phyloP scores from a whole-genome alignment of 2,113 vertebrate species.

The Corythaeola cristata region DNA sequence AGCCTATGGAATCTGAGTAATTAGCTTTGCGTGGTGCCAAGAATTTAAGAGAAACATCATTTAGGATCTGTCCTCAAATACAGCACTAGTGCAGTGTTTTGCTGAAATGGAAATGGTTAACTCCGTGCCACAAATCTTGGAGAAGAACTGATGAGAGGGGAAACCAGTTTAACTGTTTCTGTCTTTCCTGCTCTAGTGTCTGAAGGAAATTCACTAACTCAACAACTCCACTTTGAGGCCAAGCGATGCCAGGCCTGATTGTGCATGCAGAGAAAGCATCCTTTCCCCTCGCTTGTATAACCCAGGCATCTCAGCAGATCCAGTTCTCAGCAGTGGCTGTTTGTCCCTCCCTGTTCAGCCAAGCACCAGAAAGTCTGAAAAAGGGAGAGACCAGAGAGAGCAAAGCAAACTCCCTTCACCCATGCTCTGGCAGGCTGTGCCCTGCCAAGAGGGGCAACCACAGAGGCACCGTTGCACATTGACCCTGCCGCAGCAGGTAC shows the following conservation, averaged over 20 bases:
- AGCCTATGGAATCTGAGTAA: neutral
- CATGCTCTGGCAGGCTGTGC: neutral
- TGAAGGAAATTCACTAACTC: constrained; percentile 57
- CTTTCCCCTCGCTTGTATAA: neutral
- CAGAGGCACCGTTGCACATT: accelerated
- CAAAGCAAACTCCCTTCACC: neutral
- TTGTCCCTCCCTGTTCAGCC: neutral
- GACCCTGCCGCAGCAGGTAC: neutral
- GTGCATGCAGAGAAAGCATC: neutral
- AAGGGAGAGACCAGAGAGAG: neutral
- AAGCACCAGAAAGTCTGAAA: neutral
- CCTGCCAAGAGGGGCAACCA: neutral
- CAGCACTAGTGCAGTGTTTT: neutral
- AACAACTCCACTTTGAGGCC: constrained; percentile 58
- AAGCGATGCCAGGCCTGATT: neutral
- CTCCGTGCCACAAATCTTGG: neutral
- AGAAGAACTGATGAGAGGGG: neutral
- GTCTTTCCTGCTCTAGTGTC: neutral
- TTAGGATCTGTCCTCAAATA: neutral
- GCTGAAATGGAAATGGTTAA: neutral
- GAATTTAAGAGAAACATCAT: neutral
- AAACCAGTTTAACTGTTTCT: constrained; percentile 19
- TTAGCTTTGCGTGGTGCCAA: neutral
- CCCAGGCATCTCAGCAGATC: neutral
- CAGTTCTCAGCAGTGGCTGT: neutral